phyloP scores from a whole-genome alignment of 2,888 invertebrate species.

The Platycnemis pennipes region DNA sequence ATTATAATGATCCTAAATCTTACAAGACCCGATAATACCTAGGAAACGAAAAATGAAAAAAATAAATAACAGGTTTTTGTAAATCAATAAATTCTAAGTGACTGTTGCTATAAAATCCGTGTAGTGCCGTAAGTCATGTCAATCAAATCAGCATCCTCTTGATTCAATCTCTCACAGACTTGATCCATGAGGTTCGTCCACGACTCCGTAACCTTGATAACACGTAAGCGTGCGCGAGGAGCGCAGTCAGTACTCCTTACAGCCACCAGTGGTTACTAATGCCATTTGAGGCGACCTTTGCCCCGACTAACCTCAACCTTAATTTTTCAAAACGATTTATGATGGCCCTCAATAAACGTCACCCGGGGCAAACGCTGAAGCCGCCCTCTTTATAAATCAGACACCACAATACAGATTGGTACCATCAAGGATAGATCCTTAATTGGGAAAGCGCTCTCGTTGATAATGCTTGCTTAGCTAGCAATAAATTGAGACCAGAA shows the following conservation, averaged over 20 bases:
- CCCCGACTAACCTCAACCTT: not conserved
- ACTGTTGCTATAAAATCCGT: too few relatives aligned
- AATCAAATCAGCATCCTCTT: too few relatives aligned
- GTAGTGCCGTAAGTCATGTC: too few relatives aligned
- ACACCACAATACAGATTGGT: not conserved
- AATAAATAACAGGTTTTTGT: too few relatives aligned
- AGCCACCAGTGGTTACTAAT: not conserved
- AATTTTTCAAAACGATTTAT: not conserved
- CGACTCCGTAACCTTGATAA: not conserved
- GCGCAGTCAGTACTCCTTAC: not conserved
- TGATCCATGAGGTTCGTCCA: not conserved
- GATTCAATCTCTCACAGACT: not conserved
- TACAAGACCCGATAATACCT: too few relatives aligned
- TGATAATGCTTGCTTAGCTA: too few relatives aligned
- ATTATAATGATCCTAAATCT: too few relatives aligned
- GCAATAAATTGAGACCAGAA: not conserved
- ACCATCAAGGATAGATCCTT: not conserved
- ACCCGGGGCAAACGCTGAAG: not conserved
- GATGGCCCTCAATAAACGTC: constrained; percentile 9
- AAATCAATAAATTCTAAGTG: too few relatives aligned
- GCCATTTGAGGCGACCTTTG: not conserved
- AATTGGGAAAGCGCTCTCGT: not conserved
- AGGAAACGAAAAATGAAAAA: too few relatives aligned
- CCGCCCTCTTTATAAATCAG: not conserved
- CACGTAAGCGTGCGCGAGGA: not conserved